Evolutionary conservation across 2,797 vertebrate species (phyloP), one percentile per base, ranked within the genome.

Genomic region (Borostomias antarcticus): DNA sequence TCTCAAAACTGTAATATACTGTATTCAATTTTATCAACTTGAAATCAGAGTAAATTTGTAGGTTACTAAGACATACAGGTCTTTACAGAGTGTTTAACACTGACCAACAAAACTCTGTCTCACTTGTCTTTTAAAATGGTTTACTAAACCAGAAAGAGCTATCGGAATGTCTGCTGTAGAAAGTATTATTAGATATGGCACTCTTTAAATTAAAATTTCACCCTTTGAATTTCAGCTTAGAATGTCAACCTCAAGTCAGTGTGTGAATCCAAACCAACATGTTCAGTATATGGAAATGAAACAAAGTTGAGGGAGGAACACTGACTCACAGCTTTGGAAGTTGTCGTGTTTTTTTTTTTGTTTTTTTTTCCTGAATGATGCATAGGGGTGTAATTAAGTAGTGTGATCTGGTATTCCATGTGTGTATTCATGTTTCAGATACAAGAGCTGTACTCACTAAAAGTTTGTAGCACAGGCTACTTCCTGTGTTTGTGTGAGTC

Each of bases 401-500:
- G 70, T 73, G 62, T 66, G 61, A 69, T 76, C 68, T 68, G 72
- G 83, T 81, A 79, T 81, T 77, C 75, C 72, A 17, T 62, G 78
- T 59, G 54, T 76, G 52, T 76, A 70, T 80, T 70, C 76, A 43
- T 71, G 73, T 78, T 78, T 81, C 61, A 25, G 58, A 82, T 85
- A 87, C 80, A 4, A 76, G 77, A n/a, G 54, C 80, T 30, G 68
- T 68, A 73, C 72, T 75, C 85, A 74, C 79, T 77, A 82, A 88
- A 89, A n/a, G n/a, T 74, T 84, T 77, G 83, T 78, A 70, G 82
- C 85, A 88, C 81, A 76, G 64, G 77, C 80, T 73, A 53, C 85
- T 91, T 91, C 89, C 89, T 90, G 81, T 88, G 59, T 88, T 78
- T 83, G 85, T 81, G 85, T 94, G 92, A 94, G 80, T 93, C 91